phyloP scores from a whole-genome alignment of 2,797 vertebrate genomes.

The Intellagama lesueurii region DNA sequence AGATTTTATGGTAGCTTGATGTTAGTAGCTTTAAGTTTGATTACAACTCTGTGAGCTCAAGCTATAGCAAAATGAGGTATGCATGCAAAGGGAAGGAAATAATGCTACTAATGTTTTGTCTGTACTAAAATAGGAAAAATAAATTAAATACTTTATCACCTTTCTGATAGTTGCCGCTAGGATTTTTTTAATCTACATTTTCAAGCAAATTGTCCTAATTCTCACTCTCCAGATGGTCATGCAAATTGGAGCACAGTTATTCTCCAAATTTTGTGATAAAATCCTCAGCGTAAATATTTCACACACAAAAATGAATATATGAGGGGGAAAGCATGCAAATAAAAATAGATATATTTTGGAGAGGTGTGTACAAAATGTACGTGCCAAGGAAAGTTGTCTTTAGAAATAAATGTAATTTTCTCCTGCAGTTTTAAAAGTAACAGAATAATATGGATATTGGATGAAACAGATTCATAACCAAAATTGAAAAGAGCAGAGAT shows the following conservation, averaged over 20 bases:
- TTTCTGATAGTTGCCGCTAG: not conserved
- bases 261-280: not conserved
- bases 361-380: not conserved
- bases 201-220: not conserved
- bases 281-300: not conserved
- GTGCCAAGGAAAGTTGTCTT: not conserved
- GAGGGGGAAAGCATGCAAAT: not conserved
- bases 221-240: not conserved
- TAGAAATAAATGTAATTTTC: not conserved
- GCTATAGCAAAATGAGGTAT: not conserved
- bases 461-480: too few relatives aligned
- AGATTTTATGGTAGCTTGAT: not conserved
- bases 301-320: not conserved
- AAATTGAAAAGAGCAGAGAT: too few relatives aligned
- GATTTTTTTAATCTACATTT: not conserved
- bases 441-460: too few relatives aligned
- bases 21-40: not conserved
- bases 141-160: not conserved
- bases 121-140: not conserved
- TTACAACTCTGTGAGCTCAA: not conserved
- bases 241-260: not conserved
- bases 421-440: not conserved
- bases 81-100: not conserved
- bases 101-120: not conserved
- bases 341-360: not conserved